phyloP scores from a whole-genome alignment of 1,140 invertebrate genomes.

The Drosophila erecta region DNA sequence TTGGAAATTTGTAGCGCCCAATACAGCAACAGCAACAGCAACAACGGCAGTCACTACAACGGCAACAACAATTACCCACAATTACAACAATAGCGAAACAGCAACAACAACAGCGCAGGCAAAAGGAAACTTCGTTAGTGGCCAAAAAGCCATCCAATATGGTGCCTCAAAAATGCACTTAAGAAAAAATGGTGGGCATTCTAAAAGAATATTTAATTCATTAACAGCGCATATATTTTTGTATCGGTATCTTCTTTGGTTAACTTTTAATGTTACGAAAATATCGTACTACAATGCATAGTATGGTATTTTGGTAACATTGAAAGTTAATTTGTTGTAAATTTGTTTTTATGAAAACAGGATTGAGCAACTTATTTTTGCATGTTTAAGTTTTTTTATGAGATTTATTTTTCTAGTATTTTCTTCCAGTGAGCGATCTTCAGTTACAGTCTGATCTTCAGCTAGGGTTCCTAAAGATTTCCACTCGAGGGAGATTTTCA shows the following conservation, averaged over 20 bases:
- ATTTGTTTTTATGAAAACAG: too few relatives aligned
- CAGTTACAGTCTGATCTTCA: conserved; percentile 11
- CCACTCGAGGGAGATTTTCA: background rate
- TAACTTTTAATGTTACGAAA: too few relatives aligned
- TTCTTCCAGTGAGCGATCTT: conserved; percentile 4
- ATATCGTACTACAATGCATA: too few relatives aligned
- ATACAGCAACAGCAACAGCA: conserved; percentile 21
- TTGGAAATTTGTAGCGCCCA: conserved; percentile 79
- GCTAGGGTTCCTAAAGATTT: conserved; percentile 36
- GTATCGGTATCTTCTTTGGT: too few relatives aligned
- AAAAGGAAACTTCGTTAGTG: conserved; percentile 68
- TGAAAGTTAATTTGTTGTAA: too few relatives aligned
- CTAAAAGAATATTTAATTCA: too few relatives aligned
- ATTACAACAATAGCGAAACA: conserved; percentile 72
- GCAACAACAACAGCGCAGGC: conserved; percentile 48
- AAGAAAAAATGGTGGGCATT: background rate
- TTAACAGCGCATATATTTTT: too few relatives aligned
- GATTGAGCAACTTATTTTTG: too few relatives aligned
- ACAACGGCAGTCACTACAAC: conserved; percentile 22
- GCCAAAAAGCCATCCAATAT: conserved; percentile 25
- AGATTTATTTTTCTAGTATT: background rate
- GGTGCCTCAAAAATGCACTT: conserved; percentile 3
- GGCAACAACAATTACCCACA: conserved; percentile 79
- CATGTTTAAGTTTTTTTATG: background rate
- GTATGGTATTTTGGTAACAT: too few relatives aligned